Base-by-base conservation (phyloP, 2,797 vertebrate genomes). In the Microctenopoma lineatum region DNA sequence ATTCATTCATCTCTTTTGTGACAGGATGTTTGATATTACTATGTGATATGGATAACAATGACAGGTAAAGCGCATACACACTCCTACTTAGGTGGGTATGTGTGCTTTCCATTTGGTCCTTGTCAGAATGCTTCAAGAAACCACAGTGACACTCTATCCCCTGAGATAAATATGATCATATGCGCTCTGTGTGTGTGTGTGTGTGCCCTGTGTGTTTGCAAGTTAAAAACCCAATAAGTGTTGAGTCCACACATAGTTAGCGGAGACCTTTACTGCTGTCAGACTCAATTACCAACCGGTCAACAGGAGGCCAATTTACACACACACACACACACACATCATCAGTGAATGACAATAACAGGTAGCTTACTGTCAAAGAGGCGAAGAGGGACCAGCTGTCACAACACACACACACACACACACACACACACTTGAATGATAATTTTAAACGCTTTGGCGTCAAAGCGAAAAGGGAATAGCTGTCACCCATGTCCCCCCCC, bases 191-290 rank as follows among this genome's bases (percentile, higher is more conserved):
- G 59, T 41, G 15, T 50, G 41, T 48, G 42, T 21, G 58, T 32
- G 39, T 44, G 67, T 13, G 59, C 18, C 18, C 1, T n/a, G 29
- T 5, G 67, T 62, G 42, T 64, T 36, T 75, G 61, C 48, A 71
- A 77, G 83, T 80, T 85, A 84, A 79, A 80, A 80, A 75, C 70
- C 64, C 66, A 73, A 75, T 84, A 79, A 86, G 77, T 21, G 29
- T 64, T 71, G 38, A 5, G 57, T 66, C 59, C 58, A 46, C 66
- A 73, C 48, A 12, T 71, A 80, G 65, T 62, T 71, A 76, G 77
- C 48, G 1, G 74, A 77, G 79, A 84, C 81, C 83, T 82, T 87
- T 85, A 27, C 68, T 63, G 77, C 77, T 87, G 86, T 84, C 81
- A 84, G 48, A 88, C 66, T 69, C 79, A 82, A 83, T 85, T 85